A percentile compares a stretch with the other conserved stretches of the same genome.
These are phyloP conservation scores for Diaperis boleti DNA, from an alignment of 2,888 invertebrate genomes.

Conservation along the genomic window DNA sequence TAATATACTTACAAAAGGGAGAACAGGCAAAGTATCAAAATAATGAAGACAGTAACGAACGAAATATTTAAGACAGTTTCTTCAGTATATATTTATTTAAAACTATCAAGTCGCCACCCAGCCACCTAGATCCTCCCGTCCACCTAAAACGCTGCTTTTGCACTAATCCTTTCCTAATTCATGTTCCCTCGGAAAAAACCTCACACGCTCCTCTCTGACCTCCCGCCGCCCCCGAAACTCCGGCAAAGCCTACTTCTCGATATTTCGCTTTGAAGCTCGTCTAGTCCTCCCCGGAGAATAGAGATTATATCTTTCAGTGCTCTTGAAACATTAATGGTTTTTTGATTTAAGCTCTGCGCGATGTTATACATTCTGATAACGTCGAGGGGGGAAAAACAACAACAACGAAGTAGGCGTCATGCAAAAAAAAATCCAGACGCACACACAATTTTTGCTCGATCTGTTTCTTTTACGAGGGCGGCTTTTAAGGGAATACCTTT, in stretches of 20 bases:
- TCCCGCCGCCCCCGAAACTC: slow-evolving; percentile 1
- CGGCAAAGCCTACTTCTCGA: slow-evolving; percentile 37
- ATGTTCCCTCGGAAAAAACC: background rate
- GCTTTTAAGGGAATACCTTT: slow-evolving; percentile 31
- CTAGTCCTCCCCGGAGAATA: slow-evolving; percentile 48
- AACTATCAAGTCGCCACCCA: too few relatives aligned
- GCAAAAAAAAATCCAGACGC: too few relatives aligned
- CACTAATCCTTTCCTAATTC: background rate
- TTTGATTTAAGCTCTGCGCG: slow-evolving; percentile 59
- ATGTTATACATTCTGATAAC: slow-evolving; percentile 60
- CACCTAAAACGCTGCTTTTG: too few relatives aligned
- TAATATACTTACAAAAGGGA: too few relatives aligned
- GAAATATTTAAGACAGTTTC: too few relatives aligned
- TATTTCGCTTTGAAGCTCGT: slow-evolving; percentile 44
- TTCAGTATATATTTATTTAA: too few relatives aligned
- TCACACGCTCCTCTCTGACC: too few relatives aligned
- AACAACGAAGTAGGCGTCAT: too few relatives aligned
- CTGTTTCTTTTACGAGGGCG: slow-evolving; percentile 16
- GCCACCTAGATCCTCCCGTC: too few relatives aligned
- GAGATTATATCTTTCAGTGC: slow-evolving; percentile 59
- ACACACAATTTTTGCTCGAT: slow-evolving; percentile 18
- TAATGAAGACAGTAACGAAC: too few relatives aligned
- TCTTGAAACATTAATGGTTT: slow-evolving; percentile 61
- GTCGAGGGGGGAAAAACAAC: slow-evolving; percentile 33
- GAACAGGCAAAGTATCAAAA: too few relatives aligned